Percentiles rank a stretch among this genome's conserved stretches.
Evolutionary conservation across 2,888 invertebrate genomes (phyloP).

Genomic region (Pachycephus smyrnensis): DNA sequence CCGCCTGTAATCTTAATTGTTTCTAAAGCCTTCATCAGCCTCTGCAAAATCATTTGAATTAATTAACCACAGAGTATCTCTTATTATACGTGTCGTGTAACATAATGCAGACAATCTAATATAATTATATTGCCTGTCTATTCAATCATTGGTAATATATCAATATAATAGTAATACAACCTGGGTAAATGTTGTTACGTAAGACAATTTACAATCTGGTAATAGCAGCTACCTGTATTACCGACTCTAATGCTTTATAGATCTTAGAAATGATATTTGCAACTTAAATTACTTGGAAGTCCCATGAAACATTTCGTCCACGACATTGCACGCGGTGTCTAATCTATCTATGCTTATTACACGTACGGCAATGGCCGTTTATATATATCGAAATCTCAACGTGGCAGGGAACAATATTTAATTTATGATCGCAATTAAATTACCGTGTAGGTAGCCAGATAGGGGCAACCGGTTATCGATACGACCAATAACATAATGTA

Average conservation of each 20-base stretch:
- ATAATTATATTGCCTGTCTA: background rate
- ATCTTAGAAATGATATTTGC: slow-evolving; percentile 18
- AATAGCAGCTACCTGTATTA: background rate
- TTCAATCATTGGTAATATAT: background rate
- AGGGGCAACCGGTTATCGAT: slow-evolving; percentile 6
- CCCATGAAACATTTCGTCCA: background rate
- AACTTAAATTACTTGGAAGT: background rate
- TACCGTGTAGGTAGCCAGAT: slow-evolving; percentile 23
- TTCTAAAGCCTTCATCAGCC: background rate
- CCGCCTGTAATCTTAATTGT: background rate
- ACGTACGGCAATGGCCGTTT: slow-evolving; percentile 16
- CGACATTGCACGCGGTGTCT: slow-evolving; percentile 22
- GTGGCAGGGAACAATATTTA: slow-evolving; percentile 33
- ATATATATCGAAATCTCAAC: slow-evolving; percentile 23
- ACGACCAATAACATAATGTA: slow-evolving; percentile 5
- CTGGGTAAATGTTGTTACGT: background rate
- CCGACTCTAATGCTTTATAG: background rate
- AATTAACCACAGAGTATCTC: background rate
- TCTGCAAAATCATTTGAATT: background rate
- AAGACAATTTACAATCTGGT: background rate
- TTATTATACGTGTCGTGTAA: background rate
- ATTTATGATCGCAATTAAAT: slow-evolving; percentile 41
- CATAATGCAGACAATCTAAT: background rate
- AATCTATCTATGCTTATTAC: slow-evolving; percentile 22
- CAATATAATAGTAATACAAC: background rate